Percentiles rank a stretch among this genome's conserved stretches.
Evolutionary conservation across 2,797 vertebrate species (phyloP).

Genomic region (Crenuchus spilurus): DNA sequence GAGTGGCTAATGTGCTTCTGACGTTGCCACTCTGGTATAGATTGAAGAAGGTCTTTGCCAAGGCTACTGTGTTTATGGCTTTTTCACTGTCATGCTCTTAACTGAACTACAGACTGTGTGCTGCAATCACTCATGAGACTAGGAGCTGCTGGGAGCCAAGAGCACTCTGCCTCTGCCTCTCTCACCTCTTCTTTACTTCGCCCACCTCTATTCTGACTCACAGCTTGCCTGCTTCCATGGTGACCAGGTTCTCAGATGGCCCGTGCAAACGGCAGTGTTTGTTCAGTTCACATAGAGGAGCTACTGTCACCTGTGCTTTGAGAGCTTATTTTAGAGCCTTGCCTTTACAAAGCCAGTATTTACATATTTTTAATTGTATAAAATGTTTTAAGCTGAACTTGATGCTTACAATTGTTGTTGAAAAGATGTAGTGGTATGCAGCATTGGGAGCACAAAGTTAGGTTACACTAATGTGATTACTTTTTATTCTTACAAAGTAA

Average conservation of each 20-base stretch:
- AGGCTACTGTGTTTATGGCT: constrained; percentile 50
- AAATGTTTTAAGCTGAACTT: neutral
- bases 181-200: constrained; percentile 70
- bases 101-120: constrained; percentile 59
- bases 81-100: constrained; percentile 63
- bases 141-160: constrained; percentile 52
- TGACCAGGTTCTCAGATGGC: constrained; percentile 70
- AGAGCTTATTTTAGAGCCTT: constrained; percentile 5
- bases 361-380: neutral
- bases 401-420: neutral
- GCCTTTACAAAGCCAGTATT: neutral
- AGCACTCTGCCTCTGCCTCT: constrained; percentile 22
- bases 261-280: constrained; percentile 65
- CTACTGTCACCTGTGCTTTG: constrained; percentile 27
- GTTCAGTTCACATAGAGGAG: constrained; percentile 34
- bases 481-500: too few relatives aligned
- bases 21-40: constrained; percentile 32
- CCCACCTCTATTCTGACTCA: constrained; percentile 76
- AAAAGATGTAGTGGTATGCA: neutral
- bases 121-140: constrained; percentile 65
- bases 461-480: too few relatives aligned
- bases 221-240: constrained; percentile 70
- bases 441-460: too few relatives aligned
- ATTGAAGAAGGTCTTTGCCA: constrained; percentile 30
- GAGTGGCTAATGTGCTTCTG: constrained; percentile 41